Evolutionary conservation across 2,113 vertebrate species (phyloP), one percentile per base, ranked within the genome.

Genomic region (Ceuthmochares aereus): DNA sequence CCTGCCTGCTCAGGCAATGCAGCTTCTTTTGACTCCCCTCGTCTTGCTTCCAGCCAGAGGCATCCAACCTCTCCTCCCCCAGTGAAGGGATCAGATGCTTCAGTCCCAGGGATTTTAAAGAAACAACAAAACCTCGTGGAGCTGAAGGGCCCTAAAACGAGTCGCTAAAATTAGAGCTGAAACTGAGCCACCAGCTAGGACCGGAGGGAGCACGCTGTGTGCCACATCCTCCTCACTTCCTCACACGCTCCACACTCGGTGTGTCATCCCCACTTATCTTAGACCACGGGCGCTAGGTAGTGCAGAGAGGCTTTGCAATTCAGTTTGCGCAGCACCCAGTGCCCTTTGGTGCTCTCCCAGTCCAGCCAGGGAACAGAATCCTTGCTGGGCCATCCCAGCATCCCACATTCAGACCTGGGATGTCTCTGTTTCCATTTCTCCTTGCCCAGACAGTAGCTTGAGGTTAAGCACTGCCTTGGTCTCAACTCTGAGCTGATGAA

Each of bases 91-190:
- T 72, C 2, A 0, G 62, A 77, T 0, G 0, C 47, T 78, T 89
- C 2, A 10, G 64, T 63, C 69, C 54, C 70, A 49, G 54, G 29
- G 45, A 91, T 85, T 95, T 85, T 78, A 73, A 74, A 96, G 89
- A 30, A 92, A 89, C 37, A 94, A 90, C 91, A 93, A 91, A 94
- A 87, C 52, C 1, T 6, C 0, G 14, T 64, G 91, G 87, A 92
- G 62, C 55, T 2, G 21, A 92, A 68, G 10, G 10, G 91, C 76
- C 86, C 76, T 84, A 86, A 84, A 93, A 92, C 75, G 80, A 15
- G 73, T n/a, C 90, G 63, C 92, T 96, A 96, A 96, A 96, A 95
- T 95, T 91, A 95, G 90, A 95, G 84, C 94, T 96, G 93, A 91
- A 97, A 95, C 73, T 68, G 86, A 97, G 95, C 89, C 72, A 69